Conservation (phyloP, 1,140 invertebrate genomes). For the Telenomus remus region DNA sequence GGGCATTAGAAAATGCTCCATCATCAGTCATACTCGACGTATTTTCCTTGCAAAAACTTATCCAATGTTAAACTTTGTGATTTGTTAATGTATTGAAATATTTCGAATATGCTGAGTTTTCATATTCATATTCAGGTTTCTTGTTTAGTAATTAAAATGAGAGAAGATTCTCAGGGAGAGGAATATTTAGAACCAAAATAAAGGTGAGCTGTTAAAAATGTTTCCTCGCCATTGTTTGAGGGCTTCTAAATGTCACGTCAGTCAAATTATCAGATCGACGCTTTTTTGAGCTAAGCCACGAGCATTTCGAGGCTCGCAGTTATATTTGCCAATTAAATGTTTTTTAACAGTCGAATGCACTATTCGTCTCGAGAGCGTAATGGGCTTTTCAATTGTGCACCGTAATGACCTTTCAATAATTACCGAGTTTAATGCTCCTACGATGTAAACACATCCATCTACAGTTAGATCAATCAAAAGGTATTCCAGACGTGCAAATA, state of each 20-base stretch:
- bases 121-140: slow-evolving; percentile 16
- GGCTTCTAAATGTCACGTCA: slow-evolving; percentile 46
- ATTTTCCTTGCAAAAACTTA: slow-evolving; percentile 12
- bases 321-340: slow-evolving; percentile 44
- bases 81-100: slow-evolving; percentile 28
- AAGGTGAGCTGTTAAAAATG: slow-evolving; percentile 23
- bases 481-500: slow-evolving; percentile 28
- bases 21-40: slow-evolving; percentile 20
- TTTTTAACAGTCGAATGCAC: slow-evolving; percentile 30
- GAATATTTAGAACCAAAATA: slow-evolving; percentile 7
- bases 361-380: slow-evolving; percentile 25
- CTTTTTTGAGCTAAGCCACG: slow-evolving; percentile 16
- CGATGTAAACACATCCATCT: slow-evolving; percentile 40
- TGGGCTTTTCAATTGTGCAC: slow-evolving; percentile 44
- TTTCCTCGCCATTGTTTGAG: slow-evolving; percentile 34
- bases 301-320: neutral
- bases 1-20: slow-evolving; percentile 34
- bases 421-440: slow-evolving; percentile 41
- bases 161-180: slow-evolving; percentile 9
- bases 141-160: slow-evolving; percentile 34
- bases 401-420: slow-evolving; percentile 52
- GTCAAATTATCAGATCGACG: slow-evolving; percentile 49
- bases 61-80: slow-evolving; percentile 34
- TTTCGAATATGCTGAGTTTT: too few relatives aligned
- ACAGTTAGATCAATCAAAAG: slow-evolving; percentile 42